Evolutionary conservation across 2,797 vertebrate species (phyloP).

Genomic region (Sternarchorhynchus goeldii): DNA sequence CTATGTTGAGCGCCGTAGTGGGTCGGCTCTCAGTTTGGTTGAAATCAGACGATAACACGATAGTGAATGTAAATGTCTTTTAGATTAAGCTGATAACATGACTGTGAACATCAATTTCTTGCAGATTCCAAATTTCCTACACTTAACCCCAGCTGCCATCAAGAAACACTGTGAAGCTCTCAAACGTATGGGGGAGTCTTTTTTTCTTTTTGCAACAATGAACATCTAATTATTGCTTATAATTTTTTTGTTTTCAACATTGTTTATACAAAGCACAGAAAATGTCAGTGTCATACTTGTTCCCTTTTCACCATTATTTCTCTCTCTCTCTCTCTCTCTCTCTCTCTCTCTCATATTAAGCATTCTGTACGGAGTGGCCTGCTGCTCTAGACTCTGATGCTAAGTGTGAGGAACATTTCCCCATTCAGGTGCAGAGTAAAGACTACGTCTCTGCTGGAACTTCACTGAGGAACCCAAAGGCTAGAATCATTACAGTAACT

Average conservation of each 20-base stretch:
- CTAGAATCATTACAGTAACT: conserved; percentile 81
- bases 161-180: conserved; percentile 92
- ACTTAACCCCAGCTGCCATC: conserved; percentile 92
- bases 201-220: background rate
- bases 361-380: conserved; percentile 96
- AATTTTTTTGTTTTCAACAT: background rate
- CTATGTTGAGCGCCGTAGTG: background rate
- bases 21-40: background rate
- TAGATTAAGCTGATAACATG: conserved; percentile 75
- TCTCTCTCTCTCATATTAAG: conserved; percentile 64
- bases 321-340: background rate
- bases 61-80: conserved; percentile 61
- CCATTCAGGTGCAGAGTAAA: conserved; percentile 81
- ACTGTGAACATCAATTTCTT: conserved; percentile 58
- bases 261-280: background rate
- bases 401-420: conserved; percentile 85
- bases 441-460: conserved; percentile 84
- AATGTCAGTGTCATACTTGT: too few relatives aligned
- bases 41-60: background rate
- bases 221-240: background rate
- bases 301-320: background rate
- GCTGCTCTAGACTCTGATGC: conserved; percentile 81
- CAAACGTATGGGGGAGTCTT: conserved; percentile 77
- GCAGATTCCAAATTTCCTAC: conserved; percentile 96
- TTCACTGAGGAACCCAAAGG: conserved; percentile 86